Evolutionary conservation across 1,140 invertebrate species (phyloP), one percentile per base, ranked within the genome.

Genomic region (Trachelipus rathkii): DNA sequence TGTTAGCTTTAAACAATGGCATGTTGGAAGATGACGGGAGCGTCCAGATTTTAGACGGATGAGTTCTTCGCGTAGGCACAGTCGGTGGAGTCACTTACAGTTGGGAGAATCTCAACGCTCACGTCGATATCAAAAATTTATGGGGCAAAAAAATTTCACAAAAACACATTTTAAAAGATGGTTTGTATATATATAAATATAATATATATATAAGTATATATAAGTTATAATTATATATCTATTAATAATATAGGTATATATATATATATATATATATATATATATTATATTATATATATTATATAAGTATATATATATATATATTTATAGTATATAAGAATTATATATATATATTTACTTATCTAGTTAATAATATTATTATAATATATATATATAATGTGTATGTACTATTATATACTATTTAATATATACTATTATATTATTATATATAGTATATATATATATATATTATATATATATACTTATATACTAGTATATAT

Each of bases 201-300:
- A 60, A 19, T 60, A 15, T 15, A 60, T 60, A 60, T 60, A 60
- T 60, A 60, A 4, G 8, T 60, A 60, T 60, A 60, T 60, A 60
- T 19, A 60, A n/a, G n/a, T n/a, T 60, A 60, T 60, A 60, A 4
- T 3, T 33, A 33, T 33, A 33, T 33, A 33, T 33, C 1, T 15
- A 60, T 60, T n/a, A n/a, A n/a, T n/a, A n/a, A 60, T 60, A 60
- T 60, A 60, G 2, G 8, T 60, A 60, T 60, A 60, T 60, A 60
- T 60, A 60, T 60, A 60, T 60, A 60, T 60, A 60, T 60, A 60
- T 60, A 60, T 60, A 60, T 60, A 60, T 60, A 60, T 60, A 60
- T 60, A 60, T 60, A 60, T n/a, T n/a, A n/a, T n/a, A n/a, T n/a
- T n/a, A n/a, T n/a, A n/a, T n/a, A n/a, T n/a, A n/a, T n/a, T n/a